phyloP scores from a whole-genome alignment of 2,797 vertebrate species.

The Serranus cabrilla region DNA sequence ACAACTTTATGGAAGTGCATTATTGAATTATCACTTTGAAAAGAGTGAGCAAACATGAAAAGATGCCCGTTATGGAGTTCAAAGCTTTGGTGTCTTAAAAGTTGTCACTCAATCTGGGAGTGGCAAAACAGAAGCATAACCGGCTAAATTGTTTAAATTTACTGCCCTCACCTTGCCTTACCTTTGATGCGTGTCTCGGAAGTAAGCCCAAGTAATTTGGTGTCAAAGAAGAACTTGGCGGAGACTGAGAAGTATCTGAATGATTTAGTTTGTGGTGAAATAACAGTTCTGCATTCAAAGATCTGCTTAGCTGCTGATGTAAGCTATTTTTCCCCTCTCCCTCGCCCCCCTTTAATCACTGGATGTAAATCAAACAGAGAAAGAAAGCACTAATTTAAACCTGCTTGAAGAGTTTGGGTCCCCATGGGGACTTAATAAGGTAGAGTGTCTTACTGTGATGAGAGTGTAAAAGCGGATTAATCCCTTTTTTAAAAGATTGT shows the following conservation, averaged over 20 bases:
- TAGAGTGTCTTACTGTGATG: slow-evolving; percentile 71
- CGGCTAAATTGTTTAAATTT: slow-evolving; percentile 1
- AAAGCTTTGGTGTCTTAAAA: slow-evolving; percentile 1
- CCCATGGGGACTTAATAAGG: slow-evolving; percentile 76
- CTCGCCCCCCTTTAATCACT: slow-evolving; percentile 65
- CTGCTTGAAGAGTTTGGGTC: slow-evolving; percentile 74
- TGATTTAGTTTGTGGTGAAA: slow-evolving; percentile 56
- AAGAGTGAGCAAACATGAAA: not conserved
- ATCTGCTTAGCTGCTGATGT: slow-evolving; percentile 66
- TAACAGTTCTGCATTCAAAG: slow-evolving; percentile 64
- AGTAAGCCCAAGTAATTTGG: slow-evolving; percentile 34
- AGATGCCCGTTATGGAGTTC: not conserved
- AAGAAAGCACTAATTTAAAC: slow-evolving; percentile 78
- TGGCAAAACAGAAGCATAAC: not conserved
- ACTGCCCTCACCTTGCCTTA: slow-evolving; percentile 8
- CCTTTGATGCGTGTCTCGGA: slow-evolving; percentile 21
- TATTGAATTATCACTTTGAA: not conserved
- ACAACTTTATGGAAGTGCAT: not conserved
- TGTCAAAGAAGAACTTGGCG: slow-evolving; percentile 34
- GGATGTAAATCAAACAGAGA: slow-evolving; percentile 76
- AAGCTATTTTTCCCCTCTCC: slow-evolving; percentile 49
- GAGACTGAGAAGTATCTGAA: slow-evolving; percentile 50
- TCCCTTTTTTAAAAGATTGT: slow-evolving; percentile 71
- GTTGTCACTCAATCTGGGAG: not conserved
- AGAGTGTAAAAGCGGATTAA: slow-evolving; percentile 76